Conservation (phyloP, 1,140 invertebrate species). For the Sycophila sp. region DNA sequence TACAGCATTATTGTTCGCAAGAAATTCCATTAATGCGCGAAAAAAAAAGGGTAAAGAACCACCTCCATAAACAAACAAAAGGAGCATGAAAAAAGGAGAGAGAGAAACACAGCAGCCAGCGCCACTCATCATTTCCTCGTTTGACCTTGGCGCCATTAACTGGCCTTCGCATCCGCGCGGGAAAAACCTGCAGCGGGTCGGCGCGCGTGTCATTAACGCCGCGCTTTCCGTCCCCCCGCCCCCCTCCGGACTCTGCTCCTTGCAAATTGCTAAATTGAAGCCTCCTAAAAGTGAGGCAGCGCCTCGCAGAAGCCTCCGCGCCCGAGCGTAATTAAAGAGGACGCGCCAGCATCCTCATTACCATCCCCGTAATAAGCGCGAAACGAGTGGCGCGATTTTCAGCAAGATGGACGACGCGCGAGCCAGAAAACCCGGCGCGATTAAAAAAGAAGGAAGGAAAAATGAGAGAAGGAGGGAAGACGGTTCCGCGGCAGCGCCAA, state of each 20-base stretch:
- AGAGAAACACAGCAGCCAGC: too few species aligned
- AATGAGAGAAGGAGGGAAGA: background rate
- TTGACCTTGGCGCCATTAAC: slow-evolving; percentile 1
- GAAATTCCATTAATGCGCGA: background rate
- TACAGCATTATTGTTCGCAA: background rate
- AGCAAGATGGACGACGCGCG: background rate
- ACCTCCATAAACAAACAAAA: too few species aligned
- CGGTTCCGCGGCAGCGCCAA: background rate
- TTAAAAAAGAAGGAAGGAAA: too few species aligned
- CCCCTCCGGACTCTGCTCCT: background rate
- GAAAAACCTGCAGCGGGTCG: too few species aligned
- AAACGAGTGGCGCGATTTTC: slow-evolving; percentile 21
- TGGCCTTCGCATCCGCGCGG: background rate
- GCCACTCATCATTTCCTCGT: background rate
- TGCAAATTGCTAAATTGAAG: slow-evolving; percentile 39
- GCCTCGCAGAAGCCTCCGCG: background rate
- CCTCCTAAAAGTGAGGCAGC: slow-evolving; percentile 41
- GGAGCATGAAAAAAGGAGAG: too few species aligned
- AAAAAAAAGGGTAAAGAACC: too few species aligned
- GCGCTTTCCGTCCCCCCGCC: background rate
- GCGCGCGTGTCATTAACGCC: background rate
- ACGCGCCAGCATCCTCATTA: slow-evolving; percentile 35
- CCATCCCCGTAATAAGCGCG: slow-evolving; percentile 14
- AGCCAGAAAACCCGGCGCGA: too few species aligned
- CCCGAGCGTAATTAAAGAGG: slow-evolving; percentile 43